Conservation (phyloP, 2,888 invertebrate species). For the Archips xylosteana region DNA sequence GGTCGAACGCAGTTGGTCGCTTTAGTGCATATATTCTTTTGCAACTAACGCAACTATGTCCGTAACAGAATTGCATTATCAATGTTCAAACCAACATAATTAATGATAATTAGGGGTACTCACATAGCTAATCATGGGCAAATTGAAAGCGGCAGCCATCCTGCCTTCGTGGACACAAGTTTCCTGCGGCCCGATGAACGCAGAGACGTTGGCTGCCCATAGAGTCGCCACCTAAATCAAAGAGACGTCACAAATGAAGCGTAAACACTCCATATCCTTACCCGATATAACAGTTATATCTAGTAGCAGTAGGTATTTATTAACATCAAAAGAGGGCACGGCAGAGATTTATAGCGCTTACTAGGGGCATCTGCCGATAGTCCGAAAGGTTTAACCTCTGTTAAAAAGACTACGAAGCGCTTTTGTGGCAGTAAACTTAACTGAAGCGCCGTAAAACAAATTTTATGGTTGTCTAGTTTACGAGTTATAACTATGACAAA, state of each 20-base stretch:
- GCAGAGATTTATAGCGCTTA: constrained; percentile 30
- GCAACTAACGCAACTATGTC: too few relatives aligned
- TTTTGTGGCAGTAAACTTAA: constrained; percentile 47
- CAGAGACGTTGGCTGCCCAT: constrained; percentile 94
- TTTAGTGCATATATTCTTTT: neutral
- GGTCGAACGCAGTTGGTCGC: neutral
- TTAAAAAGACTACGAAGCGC: constrained; percentile 45
- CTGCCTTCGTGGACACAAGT: constrained; percentile 97
- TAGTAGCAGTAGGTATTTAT: constrained; percentile 15
- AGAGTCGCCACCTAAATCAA: constrained; percentile 89
- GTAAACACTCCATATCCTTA: constrained; percentile 20
- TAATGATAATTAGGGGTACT: constrained; percentile 75
- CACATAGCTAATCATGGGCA: constrained; percentile 98
- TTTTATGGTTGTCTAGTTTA: constrained; percentile 57
- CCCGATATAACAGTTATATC: constrained; percentile 28
- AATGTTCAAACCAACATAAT: too few relatives aligned
- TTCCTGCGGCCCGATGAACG: constrained; percentile 93
- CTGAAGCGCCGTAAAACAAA: constrained; percentile 48
- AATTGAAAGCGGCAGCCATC: constrained; percentile 96
- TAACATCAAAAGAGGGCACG: constrained; percentile 41
- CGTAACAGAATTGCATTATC: too few relatives aligned
- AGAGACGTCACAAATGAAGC: constrained; percentile 21
- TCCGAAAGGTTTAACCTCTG: constrained; percentile 46
- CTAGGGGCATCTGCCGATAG: constrained; percentile 43
- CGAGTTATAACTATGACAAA: constrained; percentile 53